Evolutionary conservation across 2,888 invertebrate genomes (phyloP).

Genomic region (Corbicula japonica): DNA sequence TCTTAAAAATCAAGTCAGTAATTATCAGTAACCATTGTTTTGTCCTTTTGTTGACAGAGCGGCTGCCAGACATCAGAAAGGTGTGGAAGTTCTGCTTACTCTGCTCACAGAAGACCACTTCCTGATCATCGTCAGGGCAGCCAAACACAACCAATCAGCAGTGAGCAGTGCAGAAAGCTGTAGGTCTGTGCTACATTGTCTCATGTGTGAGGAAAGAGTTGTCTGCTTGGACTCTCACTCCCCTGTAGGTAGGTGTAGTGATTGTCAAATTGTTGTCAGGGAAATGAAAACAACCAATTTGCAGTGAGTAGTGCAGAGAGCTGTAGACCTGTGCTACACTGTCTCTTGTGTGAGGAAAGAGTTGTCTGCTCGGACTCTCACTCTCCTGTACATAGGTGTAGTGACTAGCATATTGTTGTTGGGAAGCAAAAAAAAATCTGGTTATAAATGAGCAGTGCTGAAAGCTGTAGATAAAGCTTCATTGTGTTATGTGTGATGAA

Average conservation of each 20-base stretch:
- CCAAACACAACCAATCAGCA: conserved; percentile 76
- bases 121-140: conserved; percentile 76
- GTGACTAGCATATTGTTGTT: conserved; percentile 70
- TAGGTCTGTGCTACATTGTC: conserved; percentile 79
- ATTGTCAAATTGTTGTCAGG: conserved; percentile 72
- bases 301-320: conserved; percentile 71
- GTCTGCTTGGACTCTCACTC: conserved; percentile 73
- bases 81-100: conserved; percentile 79
- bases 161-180: conserved; percentile 70
- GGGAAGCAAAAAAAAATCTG: conserved; percentile 72
- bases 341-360: conserved; percentile 84
- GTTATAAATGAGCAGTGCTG: conserved; percentile 71
- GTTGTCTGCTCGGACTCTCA: conserved; percentile 73
- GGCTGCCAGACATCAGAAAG: conserved; percentile 82
- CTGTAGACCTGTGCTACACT: conserved; percentile 78
- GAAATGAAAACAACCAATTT: conserved; percentile 73
- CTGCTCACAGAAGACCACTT: conserved; percentile 79
- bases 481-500: conserved; percentile 84
- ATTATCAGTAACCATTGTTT: too few relatives aligned
- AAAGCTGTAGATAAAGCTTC: conserved; percentile 74
- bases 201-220: conserved; percentile 82
- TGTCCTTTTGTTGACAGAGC: conserved; percentile 72
- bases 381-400: conserved; percentile 74
- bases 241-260: conserved; percentile 72
- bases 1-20: too few relatives aligned